Evolutionary conservation across 1,140 invertebrate species (phyloP), one percentile per base, ranked within the genome.

Genomic region (Cylas formicarius): DNA sequence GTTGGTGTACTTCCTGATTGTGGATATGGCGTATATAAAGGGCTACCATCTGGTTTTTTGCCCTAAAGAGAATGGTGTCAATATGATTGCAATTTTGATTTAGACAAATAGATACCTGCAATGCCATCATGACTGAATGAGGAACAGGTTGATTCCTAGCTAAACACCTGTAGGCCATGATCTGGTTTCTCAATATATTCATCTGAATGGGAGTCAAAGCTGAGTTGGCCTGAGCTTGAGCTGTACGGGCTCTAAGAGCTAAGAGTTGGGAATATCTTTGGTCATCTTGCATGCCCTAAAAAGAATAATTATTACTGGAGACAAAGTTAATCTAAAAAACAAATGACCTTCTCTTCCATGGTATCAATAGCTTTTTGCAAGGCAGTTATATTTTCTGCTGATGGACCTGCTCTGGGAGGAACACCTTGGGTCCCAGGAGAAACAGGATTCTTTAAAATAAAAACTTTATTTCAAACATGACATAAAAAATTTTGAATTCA

Each of bases 111-210:
- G 13, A 32, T 2, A 42, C 39, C 65, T 86, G 82, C 10, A 84
- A 70, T 36, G 79, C 80, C 47, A 83, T 62, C 36, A 78, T 72
- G 21, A 86, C 67, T 55, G 85, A 80, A 61, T 85, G 84, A 1
- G 89, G 82, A n/a, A 97, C 70, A 8, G 89, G 85, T 63, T 97
- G 90, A 68, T 93, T 96, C 33, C 92, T 72, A 14, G 93, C 85
- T 28, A 98, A 67, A 52, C 87, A 74, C 50, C 92, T 79, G 66
- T 98, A 98, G 0, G 92, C 93, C 71, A 92, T 87, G 52, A 98
- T 96, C 70, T 99, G 95, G 61, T 65, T 78, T 68, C 84, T 74
- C 9, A 96, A 69, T 64, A 93, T 90, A 35, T 84, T 76, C 37
- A 95, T 72, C 65, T 94, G 90, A 19, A 70, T 70, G 17, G 74